Evolutionary conservation across 2,888 invertebrate species (phyloP), one percentile per base, ranked within the genome.

Genomic region (Diarsia mendica): DNA sequence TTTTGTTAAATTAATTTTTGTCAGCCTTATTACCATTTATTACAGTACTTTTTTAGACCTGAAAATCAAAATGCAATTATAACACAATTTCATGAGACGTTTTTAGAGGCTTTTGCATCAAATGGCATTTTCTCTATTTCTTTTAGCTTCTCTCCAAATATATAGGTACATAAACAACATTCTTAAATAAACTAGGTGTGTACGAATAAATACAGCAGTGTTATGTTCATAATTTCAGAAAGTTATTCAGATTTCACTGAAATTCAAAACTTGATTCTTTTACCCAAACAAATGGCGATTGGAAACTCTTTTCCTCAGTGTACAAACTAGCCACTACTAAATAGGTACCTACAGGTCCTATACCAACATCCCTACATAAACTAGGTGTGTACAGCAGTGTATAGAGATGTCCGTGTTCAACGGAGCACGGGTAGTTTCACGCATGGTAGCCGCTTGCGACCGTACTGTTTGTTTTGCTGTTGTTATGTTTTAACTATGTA

Each of bases 371-470:
- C 67, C 63, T 72, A 66, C 67, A 74, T 78, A 75, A 77, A 70
- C 58, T 74, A 79, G 67, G 65, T 75, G 49, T 77, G 67, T 79
- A 82, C 65, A 82, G 48, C 65, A 72, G 46, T 78, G 77, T 82
- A 89, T 85, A 84, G 85, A 88, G 90, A 91, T 90, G 90, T 89
- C 88, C 86, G 76, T 89, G 93, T 90, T 91, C 85, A 93, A 93
- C 90, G 91, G 89, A 85, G 83, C 92, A 90, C 74, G 85, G 86
- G 89, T 86, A 89, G 91, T 92, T 92, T 90, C 89, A 92, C 90
- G 92, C 90, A 87, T 90, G 91, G 88, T 84, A 89, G 90, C 90
- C 84, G 85, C 83, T 86, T 80, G 77, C 70, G 75, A 64, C 78
- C 70, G 80, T 77, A 33, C 82, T 85, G 87, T 89, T 89, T 88